These are phyloP conservation scores for Hartigia nigra DNA, from an alignment of 2,888 invertebrate species.

Conservation along the genomic window DNA sequence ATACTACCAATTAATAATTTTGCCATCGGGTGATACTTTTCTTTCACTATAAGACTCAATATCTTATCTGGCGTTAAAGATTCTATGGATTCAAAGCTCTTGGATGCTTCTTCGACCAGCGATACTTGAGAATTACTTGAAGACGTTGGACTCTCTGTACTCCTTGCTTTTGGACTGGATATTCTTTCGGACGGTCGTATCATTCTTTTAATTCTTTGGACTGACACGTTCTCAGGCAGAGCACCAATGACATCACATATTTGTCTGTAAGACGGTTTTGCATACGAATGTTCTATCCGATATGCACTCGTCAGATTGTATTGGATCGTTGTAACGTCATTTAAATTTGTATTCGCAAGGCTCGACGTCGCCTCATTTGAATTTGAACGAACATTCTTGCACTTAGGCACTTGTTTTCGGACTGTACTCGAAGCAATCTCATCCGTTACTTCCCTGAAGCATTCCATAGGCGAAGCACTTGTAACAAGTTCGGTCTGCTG, in stretches of 20 bases:
- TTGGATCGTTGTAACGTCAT: not conserved
- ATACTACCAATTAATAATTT: constrained; percentile 57
- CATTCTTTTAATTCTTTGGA: not conserved
- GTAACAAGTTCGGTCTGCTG: not conserved
- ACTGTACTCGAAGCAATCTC: not conserved
- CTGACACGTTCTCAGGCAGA: not conserved
- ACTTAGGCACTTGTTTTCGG: not conserved
- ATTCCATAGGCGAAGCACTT: not conserved
- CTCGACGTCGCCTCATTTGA: not conserved
- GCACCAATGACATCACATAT: not conserved
- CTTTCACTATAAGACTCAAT: constrained; percentile 52
- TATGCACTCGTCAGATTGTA: not conserved
- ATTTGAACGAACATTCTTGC: not conserved
- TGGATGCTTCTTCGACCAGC: not conserved
- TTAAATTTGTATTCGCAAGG: not conserved
- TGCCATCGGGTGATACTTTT: constrained; percentile 55
- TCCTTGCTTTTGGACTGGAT: not conserved
- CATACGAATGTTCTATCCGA: not conserved
- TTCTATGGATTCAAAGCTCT: constrained; percentile 30
- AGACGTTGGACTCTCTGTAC: constrained; percentile 12
- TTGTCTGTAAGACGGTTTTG: not conserved
- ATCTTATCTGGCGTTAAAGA: constrained; percentile 56
- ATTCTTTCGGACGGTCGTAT: not conserved
- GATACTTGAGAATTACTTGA: not conserved
- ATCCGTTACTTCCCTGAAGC: not conserved